A percentile compares a stretch with the other conserved stretches of the same genome.
Evolutionary conservation across 2,797 vertebrate genomes (phyloP).

Genomic region (Alauda arvensis): DNA sequence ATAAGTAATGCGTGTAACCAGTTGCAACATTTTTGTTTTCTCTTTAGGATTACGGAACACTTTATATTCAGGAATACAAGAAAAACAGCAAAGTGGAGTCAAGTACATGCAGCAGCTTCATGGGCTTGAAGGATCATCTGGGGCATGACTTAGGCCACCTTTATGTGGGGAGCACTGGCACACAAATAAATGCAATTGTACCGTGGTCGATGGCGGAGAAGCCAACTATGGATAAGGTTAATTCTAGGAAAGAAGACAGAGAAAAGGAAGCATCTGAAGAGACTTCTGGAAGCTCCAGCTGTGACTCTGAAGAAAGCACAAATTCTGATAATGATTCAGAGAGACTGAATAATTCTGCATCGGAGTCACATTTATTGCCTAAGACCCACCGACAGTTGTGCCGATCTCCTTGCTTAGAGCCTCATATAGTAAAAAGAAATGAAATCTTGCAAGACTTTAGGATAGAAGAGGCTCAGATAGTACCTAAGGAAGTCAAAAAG

Average conservation of each 20-base stretch:
- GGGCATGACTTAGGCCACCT: constrained; percentile 90
- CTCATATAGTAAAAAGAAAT: constrained; percentile 69
- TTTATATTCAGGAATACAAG: constrained; percentile 77
- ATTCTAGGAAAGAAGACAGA: constrained; percentile 71
- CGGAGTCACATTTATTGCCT: constrained; percentile 66
- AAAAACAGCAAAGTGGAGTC: constrained; percentile 81
- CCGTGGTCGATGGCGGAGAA: constrained; percentile 74
- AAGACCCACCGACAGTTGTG: constrained; percentile 79
- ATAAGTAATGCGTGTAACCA: constrained; percentile 5
- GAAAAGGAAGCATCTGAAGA: constrained; percentile 74
- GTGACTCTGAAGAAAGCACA: constrained; percentile 79
- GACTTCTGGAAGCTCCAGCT: constrained; percentile 72
- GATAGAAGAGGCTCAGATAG: constrained; percentile 68
- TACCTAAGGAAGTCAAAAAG: constrained; percentile 71
- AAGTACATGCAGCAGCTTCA: constrained; percentile 89
- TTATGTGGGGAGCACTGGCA: constrained; percentile 82
- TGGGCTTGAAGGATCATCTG: constrained; percentile 96
- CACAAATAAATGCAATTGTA: constrained; percentile 73
- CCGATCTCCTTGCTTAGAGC: constrained; percentile 72
- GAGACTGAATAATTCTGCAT: constrained; percentile 60
- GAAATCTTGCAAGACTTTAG: constrained; percentile 74
- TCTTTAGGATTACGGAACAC: constrained; percentile 73
- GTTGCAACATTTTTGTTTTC: constrained; percentile 50
- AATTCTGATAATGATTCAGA: constrained; percentile 88
- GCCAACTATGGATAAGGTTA: constrained; percentile 76